phyloP scores from a whole-genome alignment of 2,113 vertebrate genomes.

The Naja naja region DNA sequence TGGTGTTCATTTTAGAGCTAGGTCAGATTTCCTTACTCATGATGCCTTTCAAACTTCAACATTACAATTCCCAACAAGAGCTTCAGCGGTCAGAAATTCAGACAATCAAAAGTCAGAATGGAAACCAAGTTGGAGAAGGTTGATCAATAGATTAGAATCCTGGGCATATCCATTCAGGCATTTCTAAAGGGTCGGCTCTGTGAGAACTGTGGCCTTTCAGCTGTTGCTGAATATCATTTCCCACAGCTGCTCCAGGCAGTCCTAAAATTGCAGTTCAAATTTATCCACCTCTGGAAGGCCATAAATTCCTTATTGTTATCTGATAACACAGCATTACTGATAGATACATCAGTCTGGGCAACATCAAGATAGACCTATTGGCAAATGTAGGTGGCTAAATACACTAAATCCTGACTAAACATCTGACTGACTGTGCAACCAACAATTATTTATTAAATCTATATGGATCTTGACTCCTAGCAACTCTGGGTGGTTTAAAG shows the following conservation, averaged over 20 bases:
- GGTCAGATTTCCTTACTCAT: neutral
- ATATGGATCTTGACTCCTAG: neutral
- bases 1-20: neutral
- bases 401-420: neutral
- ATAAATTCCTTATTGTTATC: neutral
- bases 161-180: neutral
- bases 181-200: neutral
- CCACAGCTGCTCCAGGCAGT: neutral
- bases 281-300: neutral
- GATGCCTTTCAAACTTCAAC: neutral
- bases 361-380: neutral
- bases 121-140: neutral
- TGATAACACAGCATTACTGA: neutral
- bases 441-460: neutral
- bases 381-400: neutral
- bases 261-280: neutral
- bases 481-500: neutral
- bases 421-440: neutral
- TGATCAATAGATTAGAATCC: neutral
- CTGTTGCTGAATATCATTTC: neutral
- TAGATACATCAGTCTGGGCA: neutral
- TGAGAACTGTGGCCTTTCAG: neutral
- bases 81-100: neutral
- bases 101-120: neutral
- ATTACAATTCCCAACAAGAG: neutral